phyloP scores from a whole-genome alignment of 2,113 vertebrate genomes.

The Platysteira castanea region DNA sequence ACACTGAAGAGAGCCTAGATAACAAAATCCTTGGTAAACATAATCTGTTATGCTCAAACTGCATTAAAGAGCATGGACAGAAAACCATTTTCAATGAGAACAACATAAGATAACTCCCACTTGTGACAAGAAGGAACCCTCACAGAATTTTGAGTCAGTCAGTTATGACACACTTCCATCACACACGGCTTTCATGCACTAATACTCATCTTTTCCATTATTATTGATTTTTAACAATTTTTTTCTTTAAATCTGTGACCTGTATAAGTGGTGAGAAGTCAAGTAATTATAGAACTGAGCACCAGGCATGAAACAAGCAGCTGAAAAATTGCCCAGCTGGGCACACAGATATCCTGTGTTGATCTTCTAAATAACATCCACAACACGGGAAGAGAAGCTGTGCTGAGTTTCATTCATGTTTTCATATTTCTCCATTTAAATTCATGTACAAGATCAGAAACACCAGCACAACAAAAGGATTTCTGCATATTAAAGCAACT shows the following conservation, averaged over 20 bases:
- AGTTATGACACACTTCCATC: neutral
- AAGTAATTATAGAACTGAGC: neutral
- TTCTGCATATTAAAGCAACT: neutral
- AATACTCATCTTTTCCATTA: neutral
- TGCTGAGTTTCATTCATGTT: neutral
- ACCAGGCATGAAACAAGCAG: neutral
- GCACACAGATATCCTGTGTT: neutral
- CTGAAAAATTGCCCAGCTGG: neutral
- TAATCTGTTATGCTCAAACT: neutral
- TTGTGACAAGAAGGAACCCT: neutral
- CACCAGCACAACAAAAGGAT: neutral
- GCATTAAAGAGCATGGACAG: neutral
- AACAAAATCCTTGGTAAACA: neutral
- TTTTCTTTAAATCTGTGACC: neutral
- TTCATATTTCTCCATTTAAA: neutral
- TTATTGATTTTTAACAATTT: neutral
- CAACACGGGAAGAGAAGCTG: neutral
- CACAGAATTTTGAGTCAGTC: neutral
- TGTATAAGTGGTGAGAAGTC: neutral
- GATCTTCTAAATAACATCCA: neutral
- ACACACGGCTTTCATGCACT: neutral
- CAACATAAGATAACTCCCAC: fast-evolving
- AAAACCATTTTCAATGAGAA: neutral
- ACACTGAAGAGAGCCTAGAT: neutral
- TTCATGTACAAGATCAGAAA: neutral